phyloP scores from a whole-genome alignment of 2,113 vertebrate species.

The Pagrus major region DNA sequence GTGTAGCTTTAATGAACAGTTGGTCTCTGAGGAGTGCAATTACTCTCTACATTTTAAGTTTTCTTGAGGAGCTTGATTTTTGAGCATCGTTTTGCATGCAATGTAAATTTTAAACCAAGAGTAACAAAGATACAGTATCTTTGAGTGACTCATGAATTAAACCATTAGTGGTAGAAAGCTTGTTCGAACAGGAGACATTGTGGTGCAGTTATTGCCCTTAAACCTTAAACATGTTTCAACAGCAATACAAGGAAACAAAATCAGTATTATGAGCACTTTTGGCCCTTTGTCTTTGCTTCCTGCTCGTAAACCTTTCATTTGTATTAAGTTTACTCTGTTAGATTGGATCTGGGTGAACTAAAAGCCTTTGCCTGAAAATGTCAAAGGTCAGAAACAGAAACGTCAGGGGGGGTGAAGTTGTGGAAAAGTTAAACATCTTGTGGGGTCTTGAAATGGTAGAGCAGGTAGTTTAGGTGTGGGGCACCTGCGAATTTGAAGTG shows the following conservation, averaged over 20 bases:
- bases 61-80: not conserved
- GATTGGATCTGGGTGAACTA: not conserved
- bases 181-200: not conserved
- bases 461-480: conserved; percentile 2
- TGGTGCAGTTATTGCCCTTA: conserved; percentile 1
- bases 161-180: not conserved
- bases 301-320: not conserved
- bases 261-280: not conserved
- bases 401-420: no score
- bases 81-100: no score
- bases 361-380: conserved; percentile 20
- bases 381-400: conserved; percentile 42
- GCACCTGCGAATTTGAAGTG: conserved; percentile 26
- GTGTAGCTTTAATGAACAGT: conserved; percentile 25
- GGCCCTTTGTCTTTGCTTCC: not conserved
- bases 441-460: conserved; percentile 8
- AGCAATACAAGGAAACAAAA: not conserved
- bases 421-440: conserved; percentile 6
- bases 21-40: conserved; percentile 2
- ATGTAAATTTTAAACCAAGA: not conserved
- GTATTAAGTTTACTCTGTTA: not conserved
- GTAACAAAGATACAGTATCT: not conserved
- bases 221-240: not conserved
- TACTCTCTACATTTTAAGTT: not conserved
- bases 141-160: not conserved